A percentile compares a stretch with the other conserved stretches of the same genome.
Evolutionary conservation across 2,797 vertebrate genomes (phyloP).

Genomic region (Mormyrops attenuatus): DNA sequence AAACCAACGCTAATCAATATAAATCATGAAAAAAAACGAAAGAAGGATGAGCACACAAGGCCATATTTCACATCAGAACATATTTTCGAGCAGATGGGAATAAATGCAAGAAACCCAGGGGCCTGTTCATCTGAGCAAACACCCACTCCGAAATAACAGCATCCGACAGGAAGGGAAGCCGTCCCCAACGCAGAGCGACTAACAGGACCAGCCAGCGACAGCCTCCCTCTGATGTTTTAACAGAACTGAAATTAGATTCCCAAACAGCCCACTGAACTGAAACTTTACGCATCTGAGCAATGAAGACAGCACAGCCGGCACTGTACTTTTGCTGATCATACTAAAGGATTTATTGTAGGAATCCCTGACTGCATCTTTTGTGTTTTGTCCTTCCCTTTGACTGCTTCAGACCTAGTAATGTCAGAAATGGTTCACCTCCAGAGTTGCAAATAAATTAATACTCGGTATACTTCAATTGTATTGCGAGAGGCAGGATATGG

Average conservation of each 20-base stretch:
- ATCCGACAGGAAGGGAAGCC: neutral
- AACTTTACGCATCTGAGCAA: neutral
- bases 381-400: neutral
- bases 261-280: conserved; percentile 4
- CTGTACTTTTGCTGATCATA: neutral
- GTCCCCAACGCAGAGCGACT: neutral
- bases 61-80: neutral
- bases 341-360: neutral
- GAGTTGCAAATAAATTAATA: conserved; percentile 4
- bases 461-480: neutral
- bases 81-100: conserved; percentile 1
- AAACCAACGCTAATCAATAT: conserved; percentile 3
- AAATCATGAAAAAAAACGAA: neutral
- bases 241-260: neutral
- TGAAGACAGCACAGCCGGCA: conserved; percentile 3
- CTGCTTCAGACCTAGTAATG: neutral
- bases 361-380: neutral
- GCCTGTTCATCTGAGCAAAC: neutral
- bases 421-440: neutral
- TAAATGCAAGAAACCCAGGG: neutral
- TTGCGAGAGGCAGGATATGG: neutral
- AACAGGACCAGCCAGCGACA: neutral
- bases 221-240: neutral
- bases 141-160: conserved; percentile 1
- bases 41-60: neutral